These are phyloP conservation scores for Brotula barbata DNA, from an alignment of 2,797 vertebrate species.

Conservation along the genomic window DNA sequence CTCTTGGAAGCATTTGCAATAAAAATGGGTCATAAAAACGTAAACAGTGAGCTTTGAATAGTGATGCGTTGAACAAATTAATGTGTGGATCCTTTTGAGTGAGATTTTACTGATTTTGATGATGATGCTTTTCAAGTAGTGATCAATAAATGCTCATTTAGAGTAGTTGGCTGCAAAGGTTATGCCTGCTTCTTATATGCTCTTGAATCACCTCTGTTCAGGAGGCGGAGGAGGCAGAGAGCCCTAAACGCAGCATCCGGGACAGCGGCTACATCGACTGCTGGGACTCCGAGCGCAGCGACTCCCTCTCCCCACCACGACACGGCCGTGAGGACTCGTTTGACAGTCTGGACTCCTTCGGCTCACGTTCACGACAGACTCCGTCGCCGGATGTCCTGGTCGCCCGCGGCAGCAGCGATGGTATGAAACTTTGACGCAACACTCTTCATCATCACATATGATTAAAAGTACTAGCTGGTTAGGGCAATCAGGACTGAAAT, in stretches of 20 bases:
- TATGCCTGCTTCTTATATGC: accelerated
- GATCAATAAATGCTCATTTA: too few relatives aligned
- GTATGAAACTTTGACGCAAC: conserved; percentile 69
- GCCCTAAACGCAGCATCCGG: conserved; percentile 89
- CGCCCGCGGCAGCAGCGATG: conserved; percentile 92
- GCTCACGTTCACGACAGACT: conserved; percentile 93
- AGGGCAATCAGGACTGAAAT: not conserved
- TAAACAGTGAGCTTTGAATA: too few relatives aligned
- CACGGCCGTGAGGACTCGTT: conserved; percentile 96
- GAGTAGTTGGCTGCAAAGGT: too few relatives aligned
- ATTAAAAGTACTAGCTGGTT: not conserved
- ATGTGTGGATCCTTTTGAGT: too few relatives aligned
- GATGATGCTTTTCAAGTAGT: too few relatives aligned
- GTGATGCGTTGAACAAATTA: too few relatives aligned
- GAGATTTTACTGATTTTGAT: too few relatives aligned
- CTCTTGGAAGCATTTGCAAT: too few relatives aligned
- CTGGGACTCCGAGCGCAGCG: conserved; percentile 97
- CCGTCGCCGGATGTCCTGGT: conserved; percentile 95
- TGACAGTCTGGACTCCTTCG: conserved; percentile 98
- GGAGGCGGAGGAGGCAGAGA: conserved; percentile 92
- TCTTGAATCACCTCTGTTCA: conserved; percentile 50
- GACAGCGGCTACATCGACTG: conserved; percentile 98
- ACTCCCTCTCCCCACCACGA: conserved; percentile 92
- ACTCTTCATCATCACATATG: not conserved
- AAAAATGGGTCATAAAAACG: too few relatives aligned